Conservation (phyloP, 2,797 vertebrate species). For the Propithecus perrieri region DNA sequence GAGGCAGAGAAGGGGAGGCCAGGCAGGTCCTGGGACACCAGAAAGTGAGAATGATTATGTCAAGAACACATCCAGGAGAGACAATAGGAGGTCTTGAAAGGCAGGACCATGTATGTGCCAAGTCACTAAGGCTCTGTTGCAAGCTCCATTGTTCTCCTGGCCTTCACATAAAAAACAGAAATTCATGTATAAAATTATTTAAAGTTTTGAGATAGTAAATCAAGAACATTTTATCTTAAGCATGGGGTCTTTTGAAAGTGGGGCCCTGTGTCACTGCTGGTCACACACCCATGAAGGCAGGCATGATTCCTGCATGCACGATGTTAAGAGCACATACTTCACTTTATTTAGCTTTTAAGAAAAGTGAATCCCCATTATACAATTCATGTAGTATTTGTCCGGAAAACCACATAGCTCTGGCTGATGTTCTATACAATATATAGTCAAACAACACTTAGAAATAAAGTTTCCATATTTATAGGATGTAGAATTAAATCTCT, state of each 20-base stretch:
- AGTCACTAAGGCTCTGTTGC: background rate
- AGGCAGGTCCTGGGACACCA: background rate
- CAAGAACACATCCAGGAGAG: background rate
- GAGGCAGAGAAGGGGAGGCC: background rate
- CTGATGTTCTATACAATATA: background rate
- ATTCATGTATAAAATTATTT: background rate
- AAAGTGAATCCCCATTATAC: background rate
- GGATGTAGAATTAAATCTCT: background rate
- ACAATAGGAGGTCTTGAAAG: accelerated
- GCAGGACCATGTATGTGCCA: accelerated
- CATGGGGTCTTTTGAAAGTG: background rate
- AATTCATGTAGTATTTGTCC: background rate
- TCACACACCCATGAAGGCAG: background rate
- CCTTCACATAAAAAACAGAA: background rate
- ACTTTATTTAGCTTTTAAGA: background rate
- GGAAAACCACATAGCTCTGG: background rate
- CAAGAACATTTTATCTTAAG: background rate
- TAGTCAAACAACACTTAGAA: background rate
- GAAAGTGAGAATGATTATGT: background rate
- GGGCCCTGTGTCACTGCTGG: background rate
- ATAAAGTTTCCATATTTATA: background rate
- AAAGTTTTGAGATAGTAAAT: background rate
- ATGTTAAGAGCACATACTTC: background rate
- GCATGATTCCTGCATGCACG: background rate
- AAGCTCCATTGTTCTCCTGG: accelerated